Evolutionary conservation across 2,888 invertebrate genomes (phyloP).

Genomic region (Nemoura dubitans): DNA sequence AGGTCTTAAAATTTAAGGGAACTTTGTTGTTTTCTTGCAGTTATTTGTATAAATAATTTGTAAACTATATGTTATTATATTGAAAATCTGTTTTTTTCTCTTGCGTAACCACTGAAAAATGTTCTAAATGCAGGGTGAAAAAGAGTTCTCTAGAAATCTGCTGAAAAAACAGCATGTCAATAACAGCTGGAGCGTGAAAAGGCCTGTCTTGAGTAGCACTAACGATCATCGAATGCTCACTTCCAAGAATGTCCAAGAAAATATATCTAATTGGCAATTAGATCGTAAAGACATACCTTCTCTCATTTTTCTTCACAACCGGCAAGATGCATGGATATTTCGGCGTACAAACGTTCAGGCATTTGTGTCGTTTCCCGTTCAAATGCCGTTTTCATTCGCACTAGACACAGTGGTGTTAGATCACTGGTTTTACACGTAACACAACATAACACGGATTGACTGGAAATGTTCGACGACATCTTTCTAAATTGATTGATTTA

Average conservation of each 20-base stretch:
- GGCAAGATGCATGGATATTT: not conserved
- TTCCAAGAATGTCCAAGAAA: conserved; percentile 14
- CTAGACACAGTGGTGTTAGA: not conserved
- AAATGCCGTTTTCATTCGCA: not conserved
- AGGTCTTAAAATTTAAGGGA: too few relatives aligned
- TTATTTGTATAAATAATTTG: too few relatives aligned
- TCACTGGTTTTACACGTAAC: not conserved
- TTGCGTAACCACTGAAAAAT: too few relatives aligned
- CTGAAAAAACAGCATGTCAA: not conserved
- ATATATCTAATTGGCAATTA: conserved; percentile 31
- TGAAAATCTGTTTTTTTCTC: too few relatives aligned
- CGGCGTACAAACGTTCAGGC: not conserved
- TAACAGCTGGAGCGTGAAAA: not conserved
- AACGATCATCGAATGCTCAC: not conserved
- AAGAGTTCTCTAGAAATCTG: not conserved
- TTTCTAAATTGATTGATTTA: not conserved
- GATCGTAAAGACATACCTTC: not conserved
- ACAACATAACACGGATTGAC: not conserved
- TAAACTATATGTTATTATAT: too few relatives aligned
- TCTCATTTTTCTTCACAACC: not conserved
- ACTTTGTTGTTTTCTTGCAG: too few relatives aligned
- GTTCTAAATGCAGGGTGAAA: too few relatives aligned
- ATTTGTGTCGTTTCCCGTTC: not conserved
- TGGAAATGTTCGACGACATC: not conserved
- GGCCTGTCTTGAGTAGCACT: not conserved